A percentile compares a stretch with the other conserved stretches of the same genome.
phyloP scores from a whole-genome alignment of 2,113 vertebrate genomes.

The Brachyhypopomus occidentalis region DNA sequence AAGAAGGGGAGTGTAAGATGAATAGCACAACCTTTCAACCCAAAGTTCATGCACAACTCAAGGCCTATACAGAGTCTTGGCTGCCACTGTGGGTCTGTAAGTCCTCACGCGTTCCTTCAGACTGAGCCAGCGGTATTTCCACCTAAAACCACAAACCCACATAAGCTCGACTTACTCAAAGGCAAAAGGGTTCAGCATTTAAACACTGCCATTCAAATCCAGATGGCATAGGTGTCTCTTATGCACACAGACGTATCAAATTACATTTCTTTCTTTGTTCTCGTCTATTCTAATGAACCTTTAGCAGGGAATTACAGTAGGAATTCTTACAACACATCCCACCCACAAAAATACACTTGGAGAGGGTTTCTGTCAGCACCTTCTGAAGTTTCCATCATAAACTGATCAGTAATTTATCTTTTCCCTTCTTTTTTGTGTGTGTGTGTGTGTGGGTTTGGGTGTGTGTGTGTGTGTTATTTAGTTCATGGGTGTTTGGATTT shows the following conservation, averaged over 20 bases:
- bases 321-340: no score
- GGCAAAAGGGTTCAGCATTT: no score
- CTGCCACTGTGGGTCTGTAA: conserved; percentile 36
- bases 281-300: no score
- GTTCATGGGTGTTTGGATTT: no score
- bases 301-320: no score
- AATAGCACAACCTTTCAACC: background rate
- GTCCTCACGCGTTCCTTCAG: conserved; percentile 49
- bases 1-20: background rate
- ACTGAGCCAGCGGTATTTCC: conserved; percentile 59
- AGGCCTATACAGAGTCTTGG: conserved; percentile 7
- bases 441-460: no score
- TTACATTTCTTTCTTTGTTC: no score
- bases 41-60: background rate
- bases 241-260: no score
- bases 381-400: background rate
- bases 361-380: background rate
- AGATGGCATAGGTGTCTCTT: background rate
- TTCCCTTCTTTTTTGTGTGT: background rate
- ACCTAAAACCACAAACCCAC: conserved; percentile 51
- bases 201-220: no score
- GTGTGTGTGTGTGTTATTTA: no score
- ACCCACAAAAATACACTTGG: no score
- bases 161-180: background rate
- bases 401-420: background rate